Evolutionary conservation across 2,888 invertebrate genomes (phyloP).

Genomic region (Gymnocheta viridis): DNA sequence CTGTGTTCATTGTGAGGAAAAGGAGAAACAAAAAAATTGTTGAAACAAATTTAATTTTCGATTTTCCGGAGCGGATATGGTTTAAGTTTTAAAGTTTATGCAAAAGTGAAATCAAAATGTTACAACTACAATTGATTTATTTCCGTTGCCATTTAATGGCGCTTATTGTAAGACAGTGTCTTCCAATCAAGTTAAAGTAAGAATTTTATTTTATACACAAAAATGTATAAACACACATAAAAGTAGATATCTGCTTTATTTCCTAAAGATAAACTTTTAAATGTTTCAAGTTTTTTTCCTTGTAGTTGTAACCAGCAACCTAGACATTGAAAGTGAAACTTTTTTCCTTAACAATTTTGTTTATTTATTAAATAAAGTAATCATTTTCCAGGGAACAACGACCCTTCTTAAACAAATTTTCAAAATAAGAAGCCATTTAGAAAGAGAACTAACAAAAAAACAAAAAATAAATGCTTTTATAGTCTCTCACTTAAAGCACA

Average conservation of each 20-base stretch:
- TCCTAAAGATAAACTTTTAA: not conserved
- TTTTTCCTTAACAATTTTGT: slow-evolving; percentile 34
- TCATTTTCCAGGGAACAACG: slow-evolving; percentile 9
- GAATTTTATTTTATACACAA: not conserved
- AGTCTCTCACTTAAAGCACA: not conserved
- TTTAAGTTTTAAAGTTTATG: slow-evolving; percentile 35
- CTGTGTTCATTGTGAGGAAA: not conserved
- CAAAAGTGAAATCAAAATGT: slow-evolving; percentile 35
- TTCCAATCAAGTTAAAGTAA: not conserved
- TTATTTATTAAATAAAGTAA: slow-evolving; percentile 8
- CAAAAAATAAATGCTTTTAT: not conserved
- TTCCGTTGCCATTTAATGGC: slow-evolving; percentile 10
- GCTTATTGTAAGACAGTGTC: not conserved
- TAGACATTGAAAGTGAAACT: slow-evolving; percentile 68
- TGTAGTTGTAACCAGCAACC: slow-evolving; percentile 37
- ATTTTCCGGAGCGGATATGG: slow-evolving; percentile 21
- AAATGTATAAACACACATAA: not conserved
- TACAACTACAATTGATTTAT: slow-evolving; percentile 21
- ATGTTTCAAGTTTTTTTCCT: not conserved
- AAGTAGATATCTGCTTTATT: not conserved
- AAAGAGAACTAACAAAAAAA: not conserved
- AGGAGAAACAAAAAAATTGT: not conserved
- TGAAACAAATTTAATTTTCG: slow-evolving; percentile 12
- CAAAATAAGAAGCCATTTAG: slow-evolving; percentile 16
- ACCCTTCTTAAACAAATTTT: slow-evolving; percentile 17